A percentile compares a stretch with the other conserved stretches of the same genome.
Conservation (phyloP, 2,113 vertebrate genomes). For the Mohoua ochrocephala region DNA sequence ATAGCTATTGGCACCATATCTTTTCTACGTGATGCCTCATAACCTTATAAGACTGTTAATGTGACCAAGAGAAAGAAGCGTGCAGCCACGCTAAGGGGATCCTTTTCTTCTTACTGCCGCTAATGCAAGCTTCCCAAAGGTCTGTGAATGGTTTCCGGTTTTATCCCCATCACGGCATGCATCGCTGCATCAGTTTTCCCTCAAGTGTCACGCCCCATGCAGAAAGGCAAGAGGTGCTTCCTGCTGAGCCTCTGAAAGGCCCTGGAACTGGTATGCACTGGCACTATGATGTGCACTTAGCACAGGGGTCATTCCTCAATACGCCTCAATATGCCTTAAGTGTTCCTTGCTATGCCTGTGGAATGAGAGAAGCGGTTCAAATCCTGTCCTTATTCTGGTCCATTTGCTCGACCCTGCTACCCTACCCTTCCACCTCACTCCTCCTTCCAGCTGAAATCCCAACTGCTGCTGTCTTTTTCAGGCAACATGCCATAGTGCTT, state of each 20-base stretch:
- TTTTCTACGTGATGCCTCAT: not conserved
- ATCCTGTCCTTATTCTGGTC: not conserved
- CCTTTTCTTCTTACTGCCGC: not conserved
- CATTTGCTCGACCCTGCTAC: not conserved
- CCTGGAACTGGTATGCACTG: not conserved
- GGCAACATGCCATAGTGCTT: rapidly evolving
- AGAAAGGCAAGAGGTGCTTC: not conserved
- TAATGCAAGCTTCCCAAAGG: not conserved
- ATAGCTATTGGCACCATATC: not conserved
- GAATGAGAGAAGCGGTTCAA: not conserved
- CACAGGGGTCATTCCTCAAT: not conserved
- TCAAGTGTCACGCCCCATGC: not conserved
- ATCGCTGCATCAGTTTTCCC: not conserved
- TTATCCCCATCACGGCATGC: not conserved
- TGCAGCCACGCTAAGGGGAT: not conserved
- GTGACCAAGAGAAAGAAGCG: rapidly evolving
- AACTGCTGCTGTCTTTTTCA: not conserved
- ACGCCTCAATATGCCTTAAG: not conserved
- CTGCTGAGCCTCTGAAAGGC: not conserved
- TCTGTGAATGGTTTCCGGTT: not conserved
- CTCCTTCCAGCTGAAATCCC: not conserved
- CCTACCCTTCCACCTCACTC: not conserved
- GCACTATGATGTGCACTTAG: not conserved
- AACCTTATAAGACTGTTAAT: not conserved
- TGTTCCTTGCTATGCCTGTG: not conserved